Evolutionary conservation across 2,888 invertebrate genomes (phyloP).

Genomic region (Hydropsyche betteni): DNA sequence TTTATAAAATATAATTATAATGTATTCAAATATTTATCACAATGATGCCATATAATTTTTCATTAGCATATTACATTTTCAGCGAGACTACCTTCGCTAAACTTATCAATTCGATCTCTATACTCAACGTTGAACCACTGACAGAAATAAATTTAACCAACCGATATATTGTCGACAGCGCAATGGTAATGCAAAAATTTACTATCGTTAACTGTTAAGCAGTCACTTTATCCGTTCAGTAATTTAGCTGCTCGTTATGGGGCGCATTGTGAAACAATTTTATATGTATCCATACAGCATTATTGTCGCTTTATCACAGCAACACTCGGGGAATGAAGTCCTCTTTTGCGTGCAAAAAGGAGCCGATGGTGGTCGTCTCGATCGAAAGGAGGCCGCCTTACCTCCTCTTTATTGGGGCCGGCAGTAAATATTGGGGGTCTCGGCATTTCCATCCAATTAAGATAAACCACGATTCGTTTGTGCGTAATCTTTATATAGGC

Average conservation of each 20-base stretch:
- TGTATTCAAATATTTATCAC: too few relatives aligned
- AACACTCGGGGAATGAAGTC: constrained; percentile 41
- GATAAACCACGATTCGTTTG: constrained; percentile 49
- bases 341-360: constrained; percentile 16
- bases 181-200: too few relatives aligned
- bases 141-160: too few relatives aligned
- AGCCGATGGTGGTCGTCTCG: constrained; percentile 27
- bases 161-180: too few relatives aligned
- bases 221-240: constrained; percentile 19
- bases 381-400: constrained; percentile 1
- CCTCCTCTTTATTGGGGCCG: constrained; percentile 39
- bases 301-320: constrained; percentile 34
- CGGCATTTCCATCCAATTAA: constrained; percentile 52
- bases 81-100: too few relatives aligned
- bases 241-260: constrained; percentile 45
- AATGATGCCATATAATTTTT: too few relatives aligned
- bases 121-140: too few relatives aligned
- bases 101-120: too few relatives aligned
- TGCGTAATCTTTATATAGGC: constrained; percentile 48
- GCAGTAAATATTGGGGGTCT: constrained; percentile 46
- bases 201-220: too few relatives aligned
- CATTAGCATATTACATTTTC: too few relatives aligned
- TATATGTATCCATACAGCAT: constrained; percentile 21
- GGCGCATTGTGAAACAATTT: constrained; percentile 35
- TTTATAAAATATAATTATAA: too few relatives aligned